These are phyloP conservation scores for Pygmarrhopalites habei DNA, from an alignment of 1,140 invertebrate species.

Conservation along the genomic window DNA sequence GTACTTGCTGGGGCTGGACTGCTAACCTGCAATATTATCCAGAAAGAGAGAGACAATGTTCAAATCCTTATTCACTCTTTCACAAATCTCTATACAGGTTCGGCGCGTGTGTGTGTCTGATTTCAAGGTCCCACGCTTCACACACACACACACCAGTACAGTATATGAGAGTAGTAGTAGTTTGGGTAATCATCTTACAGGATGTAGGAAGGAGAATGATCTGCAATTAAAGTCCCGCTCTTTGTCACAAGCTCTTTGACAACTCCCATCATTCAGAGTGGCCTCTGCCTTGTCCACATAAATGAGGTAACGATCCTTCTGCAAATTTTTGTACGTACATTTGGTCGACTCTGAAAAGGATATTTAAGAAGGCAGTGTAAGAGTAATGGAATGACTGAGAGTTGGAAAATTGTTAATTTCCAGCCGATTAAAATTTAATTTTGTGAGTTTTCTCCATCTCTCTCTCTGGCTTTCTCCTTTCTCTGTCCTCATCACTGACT, in stretches of 20 bases:
- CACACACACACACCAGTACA: not conserved
- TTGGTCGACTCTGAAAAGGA: slow-evolving; percentile 41
- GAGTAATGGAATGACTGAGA: no score
- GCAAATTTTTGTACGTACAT: slow-evolving; percentile 44
- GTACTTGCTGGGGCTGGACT: slow-evolving; percentile 19
- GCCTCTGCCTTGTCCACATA: slow-evolving; percentile 47
- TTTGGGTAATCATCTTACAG: slow-evolving; percentile 42
- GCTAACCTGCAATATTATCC: slow-evolving; percentile 3
- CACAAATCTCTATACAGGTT: not conserved
- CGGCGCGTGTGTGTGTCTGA: not conserved
- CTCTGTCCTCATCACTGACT: no score
- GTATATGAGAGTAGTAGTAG: not conserved
- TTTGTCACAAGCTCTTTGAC: slow-evolving; percentile 47
- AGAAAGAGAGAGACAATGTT: slow-evolving; percentile 3
- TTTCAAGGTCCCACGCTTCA: not conserved
- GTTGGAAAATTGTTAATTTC: no score
- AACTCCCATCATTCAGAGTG: slow-evolving; percentile 44
- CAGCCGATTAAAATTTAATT: no score
- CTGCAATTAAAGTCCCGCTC: slow-evolving; percentile 49
- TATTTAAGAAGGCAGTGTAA: not conserved
- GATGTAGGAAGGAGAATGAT: slow-evolving; percentile 47
- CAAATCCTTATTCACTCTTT: not conserved
- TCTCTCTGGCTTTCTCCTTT: no score
- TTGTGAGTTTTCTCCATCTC: no score
- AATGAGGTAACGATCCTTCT: slow-evolving; percentile 44